Base-by-base conservation (phyloP, 2,888 invertebrate genomes). In the Papilio gigon region DNA sequence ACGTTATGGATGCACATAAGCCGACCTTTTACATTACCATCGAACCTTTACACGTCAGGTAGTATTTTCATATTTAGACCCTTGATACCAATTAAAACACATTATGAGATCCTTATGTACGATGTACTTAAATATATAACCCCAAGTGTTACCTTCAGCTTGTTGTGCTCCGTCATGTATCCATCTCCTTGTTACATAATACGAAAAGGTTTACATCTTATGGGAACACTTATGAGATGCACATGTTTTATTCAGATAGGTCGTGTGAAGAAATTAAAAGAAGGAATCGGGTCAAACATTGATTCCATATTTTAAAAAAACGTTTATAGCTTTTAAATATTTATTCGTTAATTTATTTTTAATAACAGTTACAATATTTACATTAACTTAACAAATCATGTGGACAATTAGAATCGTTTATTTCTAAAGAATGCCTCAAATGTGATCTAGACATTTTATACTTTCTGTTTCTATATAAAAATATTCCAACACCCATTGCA, bases 341-440 rank as follows among this genome's bases (percentile, higher is more conserved):
- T 56, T 56, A 30, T 30, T 56, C 9, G 11, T 27, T 37, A 4
- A 27, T 12, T 30, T 12, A n/a, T 9, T n/a, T 33, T 60, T 4
- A n/a, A 11, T 47, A 25, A 40, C 11, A 30, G 22, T 66, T 22
- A n/a, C 42, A 14, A n/a, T 37, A 4, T 17, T 30, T 8, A n/a
- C 44, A 64, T 64, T 68, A 77, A 67, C 70, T 69, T 50, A 78
- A 72, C 40, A 82, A 75, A 75, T 82, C 79, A 70, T 67, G 76
- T 40, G 77, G 73, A 68, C 79, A 80, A 20, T 86, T 85, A n/a
- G 85, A 77, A 22, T 77, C 76, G 22, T 75, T 76, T 6, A 82
- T 71, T 68, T 84, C 81, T 17, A 85, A 67, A 5, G 87, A 84
- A 68, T 76, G 82, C 42, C 80, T 76, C 42, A 82, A 75, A 63